Evolutionary conservation across 2,113 vertebrate species (phyloP).

Genomic region (Pachyramphus minor): DNA sequence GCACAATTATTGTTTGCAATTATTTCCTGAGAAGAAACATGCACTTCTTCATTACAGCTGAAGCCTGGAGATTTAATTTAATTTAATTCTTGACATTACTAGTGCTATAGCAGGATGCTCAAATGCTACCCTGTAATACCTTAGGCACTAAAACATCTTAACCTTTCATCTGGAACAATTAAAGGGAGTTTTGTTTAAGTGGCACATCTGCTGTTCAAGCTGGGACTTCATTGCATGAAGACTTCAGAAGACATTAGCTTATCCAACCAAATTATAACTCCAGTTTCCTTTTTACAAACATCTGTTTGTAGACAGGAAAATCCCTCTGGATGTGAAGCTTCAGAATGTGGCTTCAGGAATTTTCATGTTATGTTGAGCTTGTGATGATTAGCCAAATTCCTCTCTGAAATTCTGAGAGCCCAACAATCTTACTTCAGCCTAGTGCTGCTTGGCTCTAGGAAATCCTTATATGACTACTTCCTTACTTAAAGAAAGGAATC

Average conservation of each 20-base stretch:
- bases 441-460: not conserved
- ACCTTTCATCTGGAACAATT: constrained; percentile 36
- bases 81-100: not conserved
- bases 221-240: not conserved
- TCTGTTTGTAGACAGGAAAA: constrained; percentile 27
- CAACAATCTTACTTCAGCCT: not conserved
- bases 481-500: not conserved
- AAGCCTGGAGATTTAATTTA: not conserved
- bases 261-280: constrained; percentile 25
- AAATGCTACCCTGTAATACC: not conserved
- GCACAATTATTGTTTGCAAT: not conserved
- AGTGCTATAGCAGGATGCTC: not conserved
- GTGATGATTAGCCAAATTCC: not conserved
- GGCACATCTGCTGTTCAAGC: constrained; percentile 42
- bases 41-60: not conserved
- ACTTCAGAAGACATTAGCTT: constrained; percentile 35
- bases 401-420: not conserved
- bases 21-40: not conserved
- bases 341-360: not conserved
- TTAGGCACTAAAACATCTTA: not conserved
- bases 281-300: constrained; percentile 16
- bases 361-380: not conserved
- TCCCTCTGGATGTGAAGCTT: not conserved
- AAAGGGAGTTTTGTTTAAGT: constrained; percentile 13
- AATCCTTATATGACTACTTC: not conserved